These are phyloP conservation scores for Desoria tigrina DNA, from an alignment of 2,888 invertebrate species.

Conservation along the genomic window DNA sequence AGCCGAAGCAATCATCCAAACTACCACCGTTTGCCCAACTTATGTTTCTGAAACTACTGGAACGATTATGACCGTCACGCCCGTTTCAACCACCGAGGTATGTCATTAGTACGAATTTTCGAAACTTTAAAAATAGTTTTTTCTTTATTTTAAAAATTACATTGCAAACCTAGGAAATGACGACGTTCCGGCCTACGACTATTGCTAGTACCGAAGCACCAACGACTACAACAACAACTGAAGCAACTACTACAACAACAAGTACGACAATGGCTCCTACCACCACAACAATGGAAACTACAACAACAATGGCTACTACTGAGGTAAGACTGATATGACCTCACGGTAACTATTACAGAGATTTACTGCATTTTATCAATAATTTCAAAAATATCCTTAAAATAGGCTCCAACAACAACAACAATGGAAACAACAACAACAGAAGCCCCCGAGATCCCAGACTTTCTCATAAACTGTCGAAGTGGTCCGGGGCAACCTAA, in stretches of 20 bases:
- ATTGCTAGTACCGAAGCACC: slow-evolving; percentile 27
- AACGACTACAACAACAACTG: slow-evolving; percentile 39
- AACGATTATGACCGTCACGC: slow-evolving; percentile 40
- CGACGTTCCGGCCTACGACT: slow-evolving; percentile 23
- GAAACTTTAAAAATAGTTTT: background rate
- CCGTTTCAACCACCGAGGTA: slow-evolving; percentile 38
- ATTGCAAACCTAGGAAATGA: slow-evolving; percentile 19
- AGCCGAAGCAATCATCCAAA: slow-evolving; percentile 39
- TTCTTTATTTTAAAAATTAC: background rate
- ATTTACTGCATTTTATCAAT: background rate
- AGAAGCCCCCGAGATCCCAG: slow-evolving; percentile 24
- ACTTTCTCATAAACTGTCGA: slow-evolving; percentile 26
- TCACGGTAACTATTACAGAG: slow-evolving; percentile 16
- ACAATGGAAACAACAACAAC: slow-evolving; percentile 16
- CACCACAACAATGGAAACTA: slow-evolving; percentile 43
- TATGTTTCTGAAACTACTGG: slow-evolving; percentile 37
- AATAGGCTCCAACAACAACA: slow-evolving; percentile 17
- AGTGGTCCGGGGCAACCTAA: slow-evolving; percentile 32
- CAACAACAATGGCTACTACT: slow-evolving; percentile 25
- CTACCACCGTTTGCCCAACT: slow-evolving; percentile 38
- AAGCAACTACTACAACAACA: slow-evolving; percentile 43
- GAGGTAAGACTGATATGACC: slow-evolving; percentile 16
- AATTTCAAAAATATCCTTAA: slow-evolving; percentile 2
- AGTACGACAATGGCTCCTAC: slow-evolving; percentile 26
- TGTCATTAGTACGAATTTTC: slow-evolving; percentile 4